Evolutionary conservation across 2,797 vertebrate species (phyloP), one percentile per base, ranked within the genome.

Genomic region (Phoeniculus purpureus): DNA sequence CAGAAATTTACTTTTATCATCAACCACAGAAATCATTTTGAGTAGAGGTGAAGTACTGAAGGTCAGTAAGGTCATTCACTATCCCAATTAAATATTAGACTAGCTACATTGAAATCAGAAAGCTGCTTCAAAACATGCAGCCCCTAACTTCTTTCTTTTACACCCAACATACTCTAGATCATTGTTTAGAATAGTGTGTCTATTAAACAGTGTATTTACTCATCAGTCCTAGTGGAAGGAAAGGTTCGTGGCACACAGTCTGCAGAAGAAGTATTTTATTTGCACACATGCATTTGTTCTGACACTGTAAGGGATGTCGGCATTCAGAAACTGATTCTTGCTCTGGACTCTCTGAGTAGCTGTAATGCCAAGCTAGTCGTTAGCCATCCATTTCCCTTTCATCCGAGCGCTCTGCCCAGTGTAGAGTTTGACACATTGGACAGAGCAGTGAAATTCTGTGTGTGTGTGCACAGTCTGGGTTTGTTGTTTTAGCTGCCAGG

Each of bases 311-410:
- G 32, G 37, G 85, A 78, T 71, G 92, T 70, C 81, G 78, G 50
- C 85, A 91, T 83, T 92, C 93, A 87, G 76, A 95, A 88, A 50
- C 15, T 83, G 71, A 13, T 55, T 55, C 87, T 93, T 95, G 58
- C 81, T 89, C 87, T 87, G 74, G 72, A n/a, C 71, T 95, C 75
- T 75, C 67, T 90, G 93, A 94, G 92, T 93, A 75, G 67, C 67
- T 89, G 86, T 95, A 95, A 87, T 95, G 83, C 91, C 85, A 92
- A 84, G 47, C 26, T 84, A 78, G 55, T 90, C 75, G 84, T 91
- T 94, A 94, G 21, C 88, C 73, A 92, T 87, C 75, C 56, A 55
- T 92, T 96, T 86, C 43, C 32, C 47, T 93, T 94, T 94, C 80
- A 94, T 79, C 67, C 54, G 81, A 83, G 70, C 75, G 40, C 55